Conservation (phyloP, 2,888 invertebrate genomes). For the Parelbella ahira region DNA sequence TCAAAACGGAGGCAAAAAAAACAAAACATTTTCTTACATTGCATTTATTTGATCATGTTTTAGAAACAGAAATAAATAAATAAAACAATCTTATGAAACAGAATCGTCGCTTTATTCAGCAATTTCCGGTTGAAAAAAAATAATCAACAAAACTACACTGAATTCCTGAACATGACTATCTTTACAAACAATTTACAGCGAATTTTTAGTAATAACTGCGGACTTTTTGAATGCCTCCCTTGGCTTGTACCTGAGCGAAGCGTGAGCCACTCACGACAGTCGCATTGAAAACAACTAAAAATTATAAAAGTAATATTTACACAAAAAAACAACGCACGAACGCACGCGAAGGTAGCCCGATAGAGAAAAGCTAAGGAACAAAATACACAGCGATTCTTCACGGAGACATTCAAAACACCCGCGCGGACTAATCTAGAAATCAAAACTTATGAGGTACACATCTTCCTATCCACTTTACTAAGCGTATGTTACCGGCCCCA, state of each 20-base stretch:
- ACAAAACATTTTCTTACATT: constrained; percentile 17
- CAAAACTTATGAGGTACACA: constrained; percentile 70
- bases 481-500: constrained; percentile 75
- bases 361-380: constrained; percentile 41
- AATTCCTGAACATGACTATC: constrained; percentile 76
- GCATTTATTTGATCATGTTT: constrained; percentile 25
- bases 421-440: constrained; percentile 54
- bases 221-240: constrained; percentile 42
- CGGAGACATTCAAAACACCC: constrained; percentile 42
- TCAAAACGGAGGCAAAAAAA: no score
- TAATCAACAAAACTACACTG: constrained; percentile 75
- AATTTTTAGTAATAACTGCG: constrained; percentile 43
- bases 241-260: constrained; percentile 38
- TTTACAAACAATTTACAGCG: constrained; percentile 78
- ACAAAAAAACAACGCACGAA: constrained; percentile 43
- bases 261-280: constrained; percentile 28
- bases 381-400: constrained; percentile 36
- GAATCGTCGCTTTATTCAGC: constrained; percentile 78
- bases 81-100: constrained; percentile 66
- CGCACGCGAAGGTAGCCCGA: constrained; percentile 41
- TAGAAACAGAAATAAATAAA: constrained; percentile 36
- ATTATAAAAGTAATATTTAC: constrained; percentile 62
- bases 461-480: constrained; percentile 72
- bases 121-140: constrained; percentile 74
- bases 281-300: constrained; percentile 39